Evolutionary conservation across 2,113 vertebrate genomes (phyloP).

Genomic region (Hyla sarda): DNA sequence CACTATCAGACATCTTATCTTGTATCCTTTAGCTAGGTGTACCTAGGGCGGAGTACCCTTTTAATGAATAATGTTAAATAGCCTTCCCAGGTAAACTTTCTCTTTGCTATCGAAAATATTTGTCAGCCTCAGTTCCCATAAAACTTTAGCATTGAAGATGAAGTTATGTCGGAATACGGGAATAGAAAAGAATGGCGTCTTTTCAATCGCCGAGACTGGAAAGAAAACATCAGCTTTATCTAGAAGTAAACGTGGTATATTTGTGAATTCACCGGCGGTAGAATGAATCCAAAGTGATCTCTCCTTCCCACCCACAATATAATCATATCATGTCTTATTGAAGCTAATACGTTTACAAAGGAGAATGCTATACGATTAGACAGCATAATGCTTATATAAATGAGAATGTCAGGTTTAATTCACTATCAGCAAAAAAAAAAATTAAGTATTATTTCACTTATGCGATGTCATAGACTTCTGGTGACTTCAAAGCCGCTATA

Average conservation of each 20-base stretch:
- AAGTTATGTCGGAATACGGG: background rate
- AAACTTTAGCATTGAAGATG: conserved; percentile 1
- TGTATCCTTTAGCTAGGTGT: too few relatives aligned
- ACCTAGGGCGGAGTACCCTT: too few relatives aligned
- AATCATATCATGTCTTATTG: conserved; percentile 46
- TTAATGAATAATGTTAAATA: background rate
- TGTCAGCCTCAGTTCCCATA: background rate
- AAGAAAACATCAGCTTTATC: conserved; percentile 29
- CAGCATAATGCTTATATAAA: conserved; percentile 39
- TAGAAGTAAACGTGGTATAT: background rate
- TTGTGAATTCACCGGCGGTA: background rate
- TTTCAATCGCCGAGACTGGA: conserved; percentile 6
- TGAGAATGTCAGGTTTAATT: conserved; percentile 50
- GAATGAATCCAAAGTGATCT: conserved; percentile 3
- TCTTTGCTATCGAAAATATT: background rate
- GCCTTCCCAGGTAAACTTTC: background rate
- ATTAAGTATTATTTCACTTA: conserved; percentile 32
- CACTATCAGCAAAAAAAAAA: conserved; percentile 41
- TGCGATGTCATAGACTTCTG: conserved; percentile 37
- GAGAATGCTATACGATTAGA: conserved; percentile 29
- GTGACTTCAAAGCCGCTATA: conserved; percentile 19
- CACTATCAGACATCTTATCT: too few relatives aligned
- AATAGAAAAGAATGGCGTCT: conserved; percentile 18
- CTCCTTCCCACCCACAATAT: conserved; percentile 10
- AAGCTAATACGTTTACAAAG: conserved; percentile 44